Conservation (phyloP, 2,113 vertebrate genomes). For the Erythrocebus patas region DNA sequence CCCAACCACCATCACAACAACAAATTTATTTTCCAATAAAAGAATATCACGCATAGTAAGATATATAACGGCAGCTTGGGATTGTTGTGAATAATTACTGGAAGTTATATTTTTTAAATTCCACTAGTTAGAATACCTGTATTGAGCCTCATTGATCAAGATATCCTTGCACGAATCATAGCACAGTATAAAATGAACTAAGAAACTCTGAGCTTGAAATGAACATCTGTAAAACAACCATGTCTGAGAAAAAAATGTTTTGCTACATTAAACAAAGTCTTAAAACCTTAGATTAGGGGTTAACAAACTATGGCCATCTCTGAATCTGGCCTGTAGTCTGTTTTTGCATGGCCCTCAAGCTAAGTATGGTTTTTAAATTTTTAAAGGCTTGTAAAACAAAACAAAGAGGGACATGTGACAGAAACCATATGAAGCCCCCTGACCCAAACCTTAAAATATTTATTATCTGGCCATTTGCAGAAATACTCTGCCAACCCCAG, state of each 20-base stretch:
- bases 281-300: constrained; percentile 65
- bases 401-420: background rate
- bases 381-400: constrained; percentile 47
- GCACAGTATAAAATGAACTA: too few species aligned
- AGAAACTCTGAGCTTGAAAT: constrained; percentile 75
- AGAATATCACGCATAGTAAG: too few species aligned
- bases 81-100: too few species aligned
- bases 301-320: background rate
- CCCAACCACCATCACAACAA: too few species aligned
- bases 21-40: too few species aligned
- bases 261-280: constrained; percentile 70
- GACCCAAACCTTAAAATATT: constrained; percentile 42
- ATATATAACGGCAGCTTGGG: too few species aligned
- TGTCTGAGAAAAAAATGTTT: constrained; percentile 80
- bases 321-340: background rate
- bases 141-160: too few species aligned
- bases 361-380: constrained; percentile 39
- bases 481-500: background rate
- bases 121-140: too few species aligned
- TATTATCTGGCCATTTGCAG: constrained; percentile 18
- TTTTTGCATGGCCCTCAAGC: background rate
- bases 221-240: constrained; percentile 72
- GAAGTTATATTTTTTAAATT: too few species aligned
- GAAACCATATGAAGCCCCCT: background rate
- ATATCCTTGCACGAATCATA: too few species aligned